These are phyloP conservation scores for Apodemia duryi DNA, from an alignment of 2,888 invertebrate genomes.

Conservation along the genomic window DNA sequence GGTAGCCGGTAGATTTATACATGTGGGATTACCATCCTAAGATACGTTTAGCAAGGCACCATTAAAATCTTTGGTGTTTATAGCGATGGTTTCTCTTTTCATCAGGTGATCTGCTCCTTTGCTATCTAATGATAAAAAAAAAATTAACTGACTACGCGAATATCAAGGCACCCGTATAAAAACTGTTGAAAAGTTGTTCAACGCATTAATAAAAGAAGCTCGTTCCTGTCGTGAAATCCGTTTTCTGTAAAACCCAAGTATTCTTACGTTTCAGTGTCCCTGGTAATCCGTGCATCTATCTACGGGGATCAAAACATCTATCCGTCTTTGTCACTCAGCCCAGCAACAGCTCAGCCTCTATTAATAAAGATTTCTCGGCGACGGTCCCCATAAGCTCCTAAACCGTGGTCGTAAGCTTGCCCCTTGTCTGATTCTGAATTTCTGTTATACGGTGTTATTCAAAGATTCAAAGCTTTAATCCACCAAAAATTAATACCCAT, in stretches of 20 bases:
- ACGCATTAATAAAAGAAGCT: not conserved
- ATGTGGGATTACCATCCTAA: no score
- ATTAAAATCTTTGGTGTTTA: no score
- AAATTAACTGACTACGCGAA: not conserved
- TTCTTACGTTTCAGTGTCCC: conserved; percentile 26
- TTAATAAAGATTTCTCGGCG: conserved; percentile 68
- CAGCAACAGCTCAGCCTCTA: conserved; percentile 45
- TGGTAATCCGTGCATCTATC: conserved; percentile 39
- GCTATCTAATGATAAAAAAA: no score
- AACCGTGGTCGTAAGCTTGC: conserved; percentile 29
- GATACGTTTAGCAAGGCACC: no score
- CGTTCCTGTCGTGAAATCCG: conserved; percentile 3
- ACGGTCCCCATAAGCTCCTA: conserved; percentile 41
- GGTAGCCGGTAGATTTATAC: no score
- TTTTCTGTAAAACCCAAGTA: conserved; percentile 22
- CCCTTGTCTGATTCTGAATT: conserved; percentile 61
- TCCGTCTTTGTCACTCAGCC: conserved; percentile 51
- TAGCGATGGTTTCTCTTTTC: no score
- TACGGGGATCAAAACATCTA: conserved; percentile 37
- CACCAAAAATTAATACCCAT: not conserved
- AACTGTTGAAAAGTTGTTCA: conserved; percentile 1
- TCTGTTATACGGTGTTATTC: conserved; percentile 52
- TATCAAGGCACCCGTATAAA: not conserved
- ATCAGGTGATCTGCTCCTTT: no score
- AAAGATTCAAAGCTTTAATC: not conserved